These are phyloP conservation scores for Quadroppia sp. DNA, from an alignment of 2,888 invertebrate species.

Conservation along the genomic window DNA sequence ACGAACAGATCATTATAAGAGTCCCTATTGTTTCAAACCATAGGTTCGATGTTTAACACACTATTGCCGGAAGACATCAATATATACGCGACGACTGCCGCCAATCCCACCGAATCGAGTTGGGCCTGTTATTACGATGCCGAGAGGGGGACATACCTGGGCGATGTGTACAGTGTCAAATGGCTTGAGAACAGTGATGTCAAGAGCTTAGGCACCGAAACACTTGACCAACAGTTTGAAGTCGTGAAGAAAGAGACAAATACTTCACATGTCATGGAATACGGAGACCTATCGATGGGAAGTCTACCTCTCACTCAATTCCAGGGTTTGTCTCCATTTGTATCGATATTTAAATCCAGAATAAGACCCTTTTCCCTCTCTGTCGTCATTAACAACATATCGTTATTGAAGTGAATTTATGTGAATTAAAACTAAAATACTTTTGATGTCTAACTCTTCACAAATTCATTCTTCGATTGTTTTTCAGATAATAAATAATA, in stretches of 20 bases:
- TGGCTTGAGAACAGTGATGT: conserved; percentile 58
- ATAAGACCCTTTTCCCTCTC: too few species aligned
- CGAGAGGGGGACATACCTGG: neutral
- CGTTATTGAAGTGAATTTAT: too few species aligned
- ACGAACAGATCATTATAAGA: neutral
- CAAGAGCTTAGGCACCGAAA: conserved; percentile 54
- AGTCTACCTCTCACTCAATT: conserved; percentile 47
- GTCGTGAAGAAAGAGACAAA: conserved; percentile 59
- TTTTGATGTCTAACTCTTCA: too few species aligned
- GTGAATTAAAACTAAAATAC: too few species aligned
- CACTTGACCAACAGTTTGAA: conserved; percentile 57
- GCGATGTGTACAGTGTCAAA: conserved; percentile 61
- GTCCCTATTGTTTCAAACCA: neutral
- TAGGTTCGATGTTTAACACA: conserved; percentile 57
- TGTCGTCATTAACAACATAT: too few species aligned
- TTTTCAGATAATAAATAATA: neutral
- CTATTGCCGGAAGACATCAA: conserved; percentile 57
- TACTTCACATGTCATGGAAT: conserved; percentile 60
- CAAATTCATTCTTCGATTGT: neutral
- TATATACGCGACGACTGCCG: conserved; percentile 55
- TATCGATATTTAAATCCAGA: too few species aligned
- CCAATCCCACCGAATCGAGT: conserved; percentile 59
- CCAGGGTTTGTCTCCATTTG: conserved; percentile 45
- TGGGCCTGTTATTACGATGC: conserved; percentile 61
- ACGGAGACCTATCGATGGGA: conserved; percentile 54